Base-by-base conservation (phyloP, 2,888 invertebrate genomes). In the Tridacna crocea region DNA sequence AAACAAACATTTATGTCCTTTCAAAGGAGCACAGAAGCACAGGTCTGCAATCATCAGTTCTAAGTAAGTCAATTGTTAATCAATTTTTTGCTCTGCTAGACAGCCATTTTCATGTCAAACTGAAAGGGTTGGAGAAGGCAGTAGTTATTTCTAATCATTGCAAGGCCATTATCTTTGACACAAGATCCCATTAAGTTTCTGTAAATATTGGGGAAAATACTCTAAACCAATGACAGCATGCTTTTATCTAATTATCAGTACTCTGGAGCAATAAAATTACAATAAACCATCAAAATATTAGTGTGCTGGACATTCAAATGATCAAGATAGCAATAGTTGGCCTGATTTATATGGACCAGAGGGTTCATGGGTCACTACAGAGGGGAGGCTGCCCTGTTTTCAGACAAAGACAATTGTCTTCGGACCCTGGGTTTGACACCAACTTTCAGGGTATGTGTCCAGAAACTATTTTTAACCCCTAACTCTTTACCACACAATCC, bases 291-390 rank as follows among this genome's bases (percentile, higher is more conserved):
- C 70, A n/a, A 70, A 70, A 70, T 51, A 70, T 70, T 70, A 51
- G 48, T 70, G 70, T 22, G 11, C 3, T 66, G 46, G 66, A 46
- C 66, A 66, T n/a, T n/a, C n/a, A 46, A 36, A 51, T 70, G 48
- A 51, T 51, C 70, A 48, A 51, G 70, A 51, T 24, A 73, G 66
- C 66, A 68, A 26, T 79, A 79, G 76, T 76, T 66, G 75, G 75
- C 24, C 48, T 79, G 82, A 83, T 79, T 83, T 83, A 83, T 79
- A 63, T 65, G 63, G 65, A 63, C 24, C 15, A 46, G 2, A 70
- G 68, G 65, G 60, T 47, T 46, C 48, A 77, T 48, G 77, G 81
- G 81, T 77, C 77, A 81, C 63, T 17, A 15, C 36, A 66, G 66
- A 19, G 10, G 55, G 55, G 55, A 55, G 55, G 15, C 3, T 55